Percentiles rank a stretch among this genome's conserved stretches.
Evolutionary conservation across 2,888 invertebrate genomes (phyloP).

Genomic region (Gandaritis pyraliata): DNA sequence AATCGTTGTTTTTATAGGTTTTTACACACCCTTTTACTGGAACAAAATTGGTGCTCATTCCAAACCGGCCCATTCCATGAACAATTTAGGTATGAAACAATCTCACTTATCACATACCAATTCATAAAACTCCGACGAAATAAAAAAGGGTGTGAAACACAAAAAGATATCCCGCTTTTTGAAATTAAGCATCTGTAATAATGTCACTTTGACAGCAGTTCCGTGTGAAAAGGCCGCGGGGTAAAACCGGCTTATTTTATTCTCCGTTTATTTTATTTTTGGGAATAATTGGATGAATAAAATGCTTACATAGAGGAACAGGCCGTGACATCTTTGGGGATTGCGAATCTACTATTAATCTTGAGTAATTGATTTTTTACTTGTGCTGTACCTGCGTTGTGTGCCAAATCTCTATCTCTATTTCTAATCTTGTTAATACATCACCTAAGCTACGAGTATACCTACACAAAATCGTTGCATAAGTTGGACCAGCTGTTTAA

Average conservation of each 20-base stretch:
- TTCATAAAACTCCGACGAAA: slow-evolving; percentile 2
- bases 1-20: neutral
- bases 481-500: too few relatives aligned
- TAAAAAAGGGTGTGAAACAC: slow-evolving; percentile 4
- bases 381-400: too few relatives aligned
- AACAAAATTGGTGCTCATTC: neutral
- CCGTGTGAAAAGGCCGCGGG: slow-evolving; percentile 14
- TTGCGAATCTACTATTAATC: too few relatives aligned
- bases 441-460: too few relatives aligned
- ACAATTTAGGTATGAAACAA: slow-evolving; percentile 1
- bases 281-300: slow-evolving; percentile 1
- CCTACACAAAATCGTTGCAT: too few relatives aligned
- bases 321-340: too few relatives aligned
- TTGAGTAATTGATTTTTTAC: too few relatives aligned
- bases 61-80: neutral
- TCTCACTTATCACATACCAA: slow-evolving; percentile 2
- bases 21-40: slow-evolving; percentile 1
- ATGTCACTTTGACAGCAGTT: slow-evolving; percentile 17
- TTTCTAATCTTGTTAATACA: too few relatives aligned
- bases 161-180: neutral
- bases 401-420: too few relatives aligned
- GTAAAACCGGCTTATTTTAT: slow-evolving; percentile 4
- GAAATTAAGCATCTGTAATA: slow-evolving; percentile 14
- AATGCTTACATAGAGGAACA: neutral
- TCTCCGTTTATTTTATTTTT: neutral